Evolutionary conservation across 2,797 vertebrate genomes (phyloP).

Genomic region (Erpetoichthys calabaricus): DNA sequence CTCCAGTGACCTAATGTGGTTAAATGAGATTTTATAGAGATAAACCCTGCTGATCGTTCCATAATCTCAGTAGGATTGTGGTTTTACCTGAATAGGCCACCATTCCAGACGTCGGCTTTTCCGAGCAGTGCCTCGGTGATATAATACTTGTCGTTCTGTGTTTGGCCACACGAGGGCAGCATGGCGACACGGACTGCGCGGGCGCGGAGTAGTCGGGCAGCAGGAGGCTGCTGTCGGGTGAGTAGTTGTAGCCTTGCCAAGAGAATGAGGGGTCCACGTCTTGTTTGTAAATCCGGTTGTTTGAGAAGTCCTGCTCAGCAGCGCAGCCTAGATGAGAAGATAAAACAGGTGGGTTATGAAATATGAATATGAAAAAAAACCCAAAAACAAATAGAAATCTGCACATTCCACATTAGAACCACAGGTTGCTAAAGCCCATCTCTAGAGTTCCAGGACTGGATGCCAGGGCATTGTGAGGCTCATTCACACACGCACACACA

Average conservation of each 20-base stretch:
- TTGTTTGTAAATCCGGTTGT: constrained; percentile 31
- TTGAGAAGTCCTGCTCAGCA: constrained; percentile 39
- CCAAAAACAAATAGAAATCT: no score
- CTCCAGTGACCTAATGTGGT: no score
- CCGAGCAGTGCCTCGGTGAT: constrained; percentile 37
- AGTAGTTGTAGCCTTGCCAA: constrained; percentile 45
- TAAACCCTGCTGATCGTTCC: no score
- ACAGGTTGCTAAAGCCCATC: no score
- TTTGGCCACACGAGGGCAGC: constrained; percentile 56
- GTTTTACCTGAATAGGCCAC: constrained; percentile 52
- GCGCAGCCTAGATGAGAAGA: neutral
- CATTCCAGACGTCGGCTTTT: constrained; percentile 41
- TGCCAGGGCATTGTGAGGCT: no score
- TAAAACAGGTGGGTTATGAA: no score
- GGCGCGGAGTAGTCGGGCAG: constrained; percentile 24
- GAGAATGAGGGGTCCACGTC: constrained; percentile 33
- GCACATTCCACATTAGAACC: no score
- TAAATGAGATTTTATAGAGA: no score
- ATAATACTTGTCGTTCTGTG: constrained; percentile 27
- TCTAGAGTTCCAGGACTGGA: no score
- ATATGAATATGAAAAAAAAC: no score
- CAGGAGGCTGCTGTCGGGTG: constrained; percentile 27
- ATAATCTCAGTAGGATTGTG: no score
- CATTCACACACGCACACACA: no score
- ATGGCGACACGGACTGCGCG: constrained; percentile 32